Conservation (phyloP, 2,888 invertebrate species). For the Pediacus dermestoides region DNA sequence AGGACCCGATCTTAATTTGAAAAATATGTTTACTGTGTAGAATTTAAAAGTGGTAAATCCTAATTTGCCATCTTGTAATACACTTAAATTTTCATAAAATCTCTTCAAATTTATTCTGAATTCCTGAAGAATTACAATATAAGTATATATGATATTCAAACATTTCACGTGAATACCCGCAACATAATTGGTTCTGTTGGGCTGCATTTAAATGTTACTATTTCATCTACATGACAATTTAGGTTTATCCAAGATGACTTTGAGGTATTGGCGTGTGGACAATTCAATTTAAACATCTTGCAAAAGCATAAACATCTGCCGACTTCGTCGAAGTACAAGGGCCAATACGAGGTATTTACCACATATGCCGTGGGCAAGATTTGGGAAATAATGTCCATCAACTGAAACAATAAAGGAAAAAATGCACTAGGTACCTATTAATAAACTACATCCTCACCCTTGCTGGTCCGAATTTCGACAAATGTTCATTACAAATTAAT, state of each 20-base stretch:
- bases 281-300: slow-evolving; percentile 11
- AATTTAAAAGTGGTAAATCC: too few species aligned
- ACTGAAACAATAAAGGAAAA: slow-evolving; percentile 36
- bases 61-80: too few species aligned
- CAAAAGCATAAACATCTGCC: slow-evolving; percentile 14
- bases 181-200: too few species aligned
- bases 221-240: too few species aligned
- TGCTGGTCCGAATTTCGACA: slow-evolving; percentile 37
- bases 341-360: slow-evolving; percentile 22
- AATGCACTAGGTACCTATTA: background rate
- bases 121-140: too few species aligned
- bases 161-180: too few species aligned
- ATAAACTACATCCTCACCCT: slow-evolving; percentile 42
- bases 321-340: slow-evolving; percentile 14
- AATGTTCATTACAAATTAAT: slow-evolving; percentile 16
- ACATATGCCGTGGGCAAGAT: slow-evolving; percentile 25
- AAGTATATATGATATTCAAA: too few species aligned
- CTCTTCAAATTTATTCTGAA: too few species aligned
- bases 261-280: slow-evolving; percentile 6
- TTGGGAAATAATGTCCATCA: slow-evolving; percentile 20
- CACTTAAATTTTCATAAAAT: too few species aligned
- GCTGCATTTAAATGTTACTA: too few species aligned
- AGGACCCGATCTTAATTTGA: too few species aligned
- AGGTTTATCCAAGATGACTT: background rate
- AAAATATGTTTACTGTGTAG: too few species aligned